Base-by-base conservation (phyloP, 2,113 vertebrate species). In the Sebastes fasciatus region DNA sequence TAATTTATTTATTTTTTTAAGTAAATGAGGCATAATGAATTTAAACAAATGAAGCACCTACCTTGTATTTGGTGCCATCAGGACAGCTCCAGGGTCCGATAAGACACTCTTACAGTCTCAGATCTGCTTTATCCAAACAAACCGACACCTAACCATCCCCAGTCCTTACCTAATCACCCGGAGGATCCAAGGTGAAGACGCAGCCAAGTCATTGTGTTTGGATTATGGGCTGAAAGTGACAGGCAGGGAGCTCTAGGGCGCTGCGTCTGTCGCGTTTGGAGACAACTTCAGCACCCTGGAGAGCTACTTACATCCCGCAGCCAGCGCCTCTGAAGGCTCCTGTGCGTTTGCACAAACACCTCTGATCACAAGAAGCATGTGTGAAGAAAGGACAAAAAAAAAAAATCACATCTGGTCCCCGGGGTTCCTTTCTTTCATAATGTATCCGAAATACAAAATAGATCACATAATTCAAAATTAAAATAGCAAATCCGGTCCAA, bases 241-340 rank as follows among this genome's bases (percentile, higher is more conserved):
- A 73, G 66, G 74, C 63, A 63, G 61, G 54, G 64, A 58, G 77
- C 65, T 84, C 65, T 34, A 12, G 58, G 67, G 79, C 60, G 43
- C 65, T 74, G 83, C 68, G 89, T 86, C 76, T 60, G 73, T 83
- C 61, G 74, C 67, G 91, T 84, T 74, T 87, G 88, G 89, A 91
- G 87, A 92, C 93, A 75, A 91, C 88, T 95, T 96, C 94, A 95
- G 96, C 93, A 95, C 96, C 94, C 94, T 91, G 94, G 96, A 96
- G 96, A 96, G 94, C 92, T 94, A 89, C 91, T 93, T 91, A 93
- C 68, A 49, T 46, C 88, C 88, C 74, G 75, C 90, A 88, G 87
- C 88, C 90, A 85, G 90, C 86, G 72, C 86, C 86, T 90, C 84
- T 63, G 55, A 79, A 76, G 74, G 82, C 84, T 86, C 62, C 68